These are phyloP conservation scores for Pseudoatta argentina DNA, from an alignment of 1,140 invertebrate species.

Conservation along the genomic window DNA sequence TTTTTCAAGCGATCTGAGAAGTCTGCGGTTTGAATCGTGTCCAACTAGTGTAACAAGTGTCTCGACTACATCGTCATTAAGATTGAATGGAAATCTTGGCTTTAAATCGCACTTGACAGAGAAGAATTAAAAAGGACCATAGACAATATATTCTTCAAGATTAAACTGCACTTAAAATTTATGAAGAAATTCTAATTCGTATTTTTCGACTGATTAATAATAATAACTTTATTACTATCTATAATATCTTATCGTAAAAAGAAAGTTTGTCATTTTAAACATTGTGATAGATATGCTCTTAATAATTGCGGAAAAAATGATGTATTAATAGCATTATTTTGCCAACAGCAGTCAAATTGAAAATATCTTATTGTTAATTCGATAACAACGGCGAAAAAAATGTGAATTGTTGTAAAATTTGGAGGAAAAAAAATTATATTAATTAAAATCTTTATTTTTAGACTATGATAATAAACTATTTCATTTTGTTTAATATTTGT, in stretches of 20 bases:
- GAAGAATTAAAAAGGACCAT: not conserved
- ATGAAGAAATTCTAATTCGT: not conserved
- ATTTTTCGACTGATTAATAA: not conserved
- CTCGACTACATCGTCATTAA: conserved; percentile 23
- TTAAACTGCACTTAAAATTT: not conserved
- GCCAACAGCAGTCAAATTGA: too few species aligned
- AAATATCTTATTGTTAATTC: too few species aligned
- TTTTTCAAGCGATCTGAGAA: conserved; percentile 16
- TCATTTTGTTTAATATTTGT: too few species aligned
- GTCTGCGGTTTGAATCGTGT: conserved; percentile 30
- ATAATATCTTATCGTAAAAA: not conserved
- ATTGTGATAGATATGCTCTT: not conserved
- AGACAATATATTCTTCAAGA: not conserved
- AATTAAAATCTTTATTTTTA: too few species aligned
- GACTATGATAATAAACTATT: too few species aligned
- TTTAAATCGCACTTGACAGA: not conserved
- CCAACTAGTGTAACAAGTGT: conserved; percentile 10
- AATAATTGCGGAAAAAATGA: not conserved
- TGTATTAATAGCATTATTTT: too few species aligned
- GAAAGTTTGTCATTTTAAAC: not conserved
- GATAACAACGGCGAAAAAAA: too few species aligned
- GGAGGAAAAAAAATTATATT: too few species aligned
- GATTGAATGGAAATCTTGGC: not conserved
- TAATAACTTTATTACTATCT: not conserved
- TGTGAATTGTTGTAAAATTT: too few species aligned